These are phyloP conservation scores for Pteromalus puparum DNA, from an alignment of 1,140 invertebrate species.

Conservation along the genomic window DNA sequence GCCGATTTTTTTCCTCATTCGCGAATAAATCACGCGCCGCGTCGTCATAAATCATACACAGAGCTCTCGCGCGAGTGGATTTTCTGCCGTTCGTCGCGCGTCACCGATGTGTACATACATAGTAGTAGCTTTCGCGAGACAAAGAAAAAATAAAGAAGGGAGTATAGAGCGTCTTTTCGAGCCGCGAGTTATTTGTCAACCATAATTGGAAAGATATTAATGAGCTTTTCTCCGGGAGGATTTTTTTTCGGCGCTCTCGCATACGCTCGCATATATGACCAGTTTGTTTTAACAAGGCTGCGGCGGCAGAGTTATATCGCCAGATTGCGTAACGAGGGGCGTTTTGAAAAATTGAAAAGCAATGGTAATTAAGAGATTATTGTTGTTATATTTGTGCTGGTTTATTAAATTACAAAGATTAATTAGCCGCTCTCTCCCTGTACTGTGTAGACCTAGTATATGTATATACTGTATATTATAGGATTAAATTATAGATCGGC, in stretches of 20 bases:
- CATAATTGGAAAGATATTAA: slow-evolving; percentile 43
- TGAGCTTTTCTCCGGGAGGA: background rate
- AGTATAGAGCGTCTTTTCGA: background rate
- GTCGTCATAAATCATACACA: background rate
- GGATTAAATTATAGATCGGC: background rate
- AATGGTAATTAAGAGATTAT: slow-evolving; percentile 48
- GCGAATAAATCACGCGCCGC: slow-evolving; percentile 10
- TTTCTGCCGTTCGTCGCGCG: background rate
- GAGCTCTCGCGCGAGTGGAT: background rate
- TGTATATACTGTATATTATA: too few species aligned
- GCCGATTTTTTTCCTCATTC: background rate
- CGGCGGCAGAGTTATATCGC: slow-evolving; percentile 21
- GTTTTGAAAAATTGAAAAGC: slow-evolving; percentile 46
- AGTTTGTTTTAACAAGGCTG: slow-evolving; percentile 28
- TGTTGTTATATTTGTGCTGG: background rate
- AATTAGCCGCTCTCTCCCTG: background rate
- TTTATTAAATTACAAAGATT: background rate
- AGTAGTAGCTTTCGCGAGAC: background rate
- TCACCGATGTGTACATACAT: background rate
- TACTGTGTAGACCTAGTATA: background rate
- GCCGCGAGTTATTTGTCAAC: slow-evolving; percentile 37
- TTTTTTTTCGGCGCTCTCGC: background rate
- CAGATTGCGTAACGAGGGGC: slow-evolving; percentile 24
- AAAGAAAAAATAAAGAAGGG: background rate
- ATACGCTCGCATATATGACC: too few species aligned